Conservation (phyloP, 2,113 vertebrate genomes). For the Bagarius yarrelli region DNA sequence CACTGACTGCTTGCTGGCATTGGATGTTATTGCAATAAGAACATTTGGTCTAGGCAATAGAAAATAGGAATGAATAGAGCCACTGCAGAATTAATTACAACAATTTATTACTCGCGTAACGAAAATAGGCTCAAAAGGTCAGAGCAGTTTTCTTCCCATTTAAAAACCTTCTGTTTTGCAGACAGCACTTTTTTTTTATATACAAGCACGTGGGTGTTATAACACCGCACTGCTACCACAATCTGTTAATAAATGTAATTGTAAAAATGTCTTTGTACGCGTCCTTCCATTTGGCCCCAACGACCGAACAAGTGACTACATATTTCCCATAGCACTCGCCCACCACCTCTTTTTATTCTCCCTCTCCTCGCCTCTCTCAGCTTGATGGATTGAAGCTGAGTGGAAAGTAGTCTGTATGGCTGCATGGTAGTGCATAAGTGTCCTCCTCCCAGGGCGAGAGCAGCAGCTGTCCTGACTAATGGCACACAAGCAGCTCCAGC, state of each 20-base stretch:
- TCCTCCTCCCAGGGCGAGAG: constrained; percentile 29
- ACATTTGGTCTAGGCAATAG: background rate
- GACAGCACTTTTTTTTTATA: background rate
- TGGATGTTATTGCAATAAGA: background rate
- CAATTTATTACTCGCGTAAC: background rate
- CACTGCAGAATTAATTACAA: background rate
- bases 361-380: constrained; percentile 12
- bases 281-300: background rate
- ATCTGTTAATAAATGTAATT: constrained; percentile 12
- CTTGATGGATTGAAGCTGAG: constrained; percentile 40
- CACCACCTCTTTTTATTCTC: constrained; percentile 10
- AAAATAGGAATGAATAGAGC: background rate
- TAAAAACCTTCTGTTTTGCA: constrained; percentile 16
- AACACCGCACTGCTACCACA: background rate
- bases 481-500: constrained; percentile 41
- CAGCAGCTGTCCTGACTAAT: constrained; percentile 44
- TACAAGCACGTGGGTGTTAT: background rate
- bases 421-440: constrained; percentile 31
- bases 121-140: background rate
- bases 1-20: background rate
- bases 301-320: constrained; percentile 7
- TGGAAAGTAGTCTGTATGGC: constrained; percentile 22
- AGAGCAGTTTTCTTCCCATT: background rate
- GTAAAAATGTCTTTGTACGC: background rate
- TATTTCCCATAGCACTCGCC: constrained; percentile 25